Evolutionary conservation across 1,140 invertebrate species (phyloP).

Genomic region (Drosophila takahashii): DNA sequence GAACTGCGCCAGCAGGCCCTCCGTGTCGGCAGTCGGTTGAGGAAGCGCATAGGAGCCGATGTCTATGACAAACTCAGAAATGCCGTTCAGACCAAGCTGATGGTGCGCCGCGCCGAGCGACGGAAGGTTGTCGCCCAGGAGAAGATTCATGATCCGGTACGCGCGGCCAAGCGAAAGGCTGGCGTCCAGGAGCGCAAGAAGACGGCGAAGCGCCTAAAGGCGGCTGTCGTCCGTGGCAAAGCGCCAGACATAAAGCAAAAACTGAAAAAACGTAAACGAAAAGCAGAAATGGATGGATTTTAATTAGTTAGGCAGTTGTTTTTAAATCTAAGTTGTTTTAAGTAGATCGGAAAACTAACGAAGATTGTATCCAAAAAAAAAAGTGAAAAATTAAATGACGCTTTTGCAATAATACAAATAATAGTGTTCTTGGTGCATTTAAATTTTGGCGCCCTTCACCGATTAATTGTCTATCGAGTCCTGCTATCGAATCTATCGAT

Average conservation of each 20-base stretch:
- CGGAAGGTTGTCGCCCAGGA: slow-evolving; percentile 88
- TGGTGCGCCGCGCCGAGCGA: slow-evolving; percentile 87
- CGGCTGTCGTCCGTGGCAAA: slow-evolving; percentile 77
- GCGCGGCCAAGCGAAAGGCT: slow-evolving; percentile 88
- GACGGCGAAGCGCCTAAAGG: slow-evolving; percentile 69
- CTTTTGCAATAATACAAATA: background rate
- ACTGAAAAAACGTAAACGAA: slow-evolving; percentile 79
- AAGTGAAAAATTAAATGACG: background rate
- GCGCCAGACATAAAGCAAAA: slow-evolving; percentile 72
- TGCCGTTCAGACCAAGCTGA: slow-evolving; percentile 86
- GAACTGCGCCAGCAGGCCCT: slow-evolving; percentile 87
- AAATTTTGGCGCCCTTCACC: slow-evolving; percentile 1
- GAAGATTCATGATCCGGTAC: slow-evolving; percentile 89
- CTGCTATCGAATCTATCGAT: slow-evolving; percentile 12
- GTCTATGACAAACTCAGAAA: slow-evolving; percentile 87
- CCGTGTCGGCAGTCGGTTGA: slow-evolving; percentile 88
- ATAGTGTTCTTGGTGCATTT: too few relatives aligned
- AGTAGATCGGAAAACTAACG: slow-evolving; percentile 3
- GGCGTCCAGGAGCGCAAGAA: slow-evolving; percentile 79
- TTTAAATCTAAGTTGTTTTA: slow-evolving; percentile 1
- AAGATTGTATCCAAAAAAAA: background rate
- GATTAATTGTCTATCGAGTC: background rate
- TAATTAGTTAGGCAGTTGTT: slow-evolving; percentile 30
- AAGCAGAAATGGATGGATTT: slow-evolving; percentile 64
- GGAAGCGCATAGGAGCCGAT: slow-evolving; percentile 88